Conservation (phyloP, 2,888 invertebrate species). For the Petrolisthes cinctipes region DNA sequence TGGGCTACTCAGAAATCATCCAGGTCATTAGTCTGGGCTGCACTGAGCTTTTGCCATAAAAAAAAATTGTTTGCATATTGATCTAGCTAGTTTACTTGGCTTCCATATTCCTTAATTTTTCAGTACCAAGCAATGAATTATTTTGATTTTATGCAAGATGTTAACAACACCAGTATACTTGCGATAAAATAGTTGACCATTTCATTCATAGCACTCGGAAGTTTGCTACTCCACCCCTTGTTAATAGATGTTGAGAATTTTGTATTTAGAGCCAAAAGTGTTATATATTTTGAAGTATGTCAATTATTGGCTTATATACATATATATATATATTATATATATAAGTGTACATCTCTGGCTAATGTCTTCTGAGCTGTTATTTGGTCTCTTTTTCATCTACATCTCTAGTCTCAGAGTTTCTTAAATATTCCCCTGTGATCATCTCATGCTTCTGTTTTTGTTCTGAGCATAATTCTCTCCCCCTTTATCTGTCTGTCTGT, state of each 20-base stretch:
- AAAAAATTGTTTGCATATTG: no score
- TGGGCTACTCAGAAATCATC: no score
- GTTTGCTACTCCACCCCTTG: background rate
- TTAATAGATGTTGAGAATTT: slow-evolving; percentile 26
- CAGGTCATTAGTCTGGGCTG: no score
- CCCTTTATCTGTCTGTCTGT: background rate
- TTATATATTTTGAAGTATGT: background rate
- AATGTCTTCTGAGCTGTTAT: slow-evolving; percentile 11
- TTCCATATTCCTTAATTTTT: no score
- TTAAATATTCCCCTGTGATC: background rate
- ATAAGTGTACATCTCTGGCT: slow-evolving; percentile 6
- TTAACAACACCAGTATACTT: no score
- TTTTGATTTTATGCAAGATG: no score
- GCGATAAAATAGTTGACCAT: background rate
- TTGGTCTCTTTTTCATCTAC: background rate
- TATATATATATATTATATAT: background rate
- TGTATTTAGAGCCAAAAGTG: background rate
- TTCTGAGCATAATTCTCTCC: background rate
- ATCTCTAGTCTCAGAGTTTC: background rate
- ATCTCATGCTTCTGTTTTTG: slow-evolving; percentile 6
- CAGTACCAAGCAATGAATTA: no score
- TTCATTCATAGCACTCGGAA: background rate
- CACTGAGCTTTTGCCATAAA: no score
- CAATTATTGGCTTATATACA: slow-evolving; percentile 20
- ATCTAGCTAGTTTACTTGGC: no score